Conservation (phyloP, 2,797 vertebrate species). For the Borostomias antarcticus region DNA sequence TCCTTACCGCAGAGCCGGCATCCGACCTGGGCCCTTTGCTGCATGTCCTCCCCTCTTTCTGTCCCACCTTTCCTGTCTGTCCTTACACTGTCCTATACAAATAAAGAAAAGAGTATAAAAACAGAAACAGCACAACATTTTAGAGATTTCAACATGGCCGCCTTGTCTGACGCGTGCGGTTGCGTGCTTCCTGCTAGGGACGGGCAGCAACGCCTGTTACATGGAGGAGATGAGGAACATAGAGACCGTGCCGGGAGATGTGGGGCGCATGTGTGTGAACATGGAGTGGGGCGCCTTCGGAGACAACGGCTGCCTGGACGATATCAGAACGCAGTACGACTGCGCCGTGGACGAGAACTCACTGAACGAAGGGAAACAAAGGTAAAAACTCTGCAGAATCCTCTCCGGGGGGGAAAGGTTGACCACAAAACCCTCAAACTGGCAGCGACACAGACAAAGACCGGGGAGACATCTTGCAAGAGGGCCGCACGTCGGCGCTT, state of each 20-base stretch:
- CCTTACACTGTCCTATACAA: no score
- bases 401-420: no score
- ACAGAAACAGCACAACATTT: not conserved
- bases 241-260: slow-evolving; percentile 85
- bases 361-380: slow-evolving; percentile 93
- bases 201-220: slow-evolving; percentile 96
- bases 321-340: slow-evolving; percentile 93
- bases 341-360: slow-evolving; percentile 92
- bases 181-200: slow-evolving; percentile 76
- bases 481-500: no score
- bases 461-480: no score
- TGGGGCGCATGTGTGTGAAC: slow-evolving; percentile 96
- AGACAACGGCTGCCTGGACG: slow-evolving; percentile 95
- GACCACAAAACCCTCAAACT: no score
- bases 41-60: no score
- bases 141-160: not conserved
- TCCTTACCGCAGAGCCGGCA: no score
- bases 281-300: slow-evolving; percentile 99
- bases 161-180: not conserved
- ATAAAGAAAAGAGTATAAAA: no score
- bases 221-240: slow-evolving; percentile 95
- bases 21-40: no score
- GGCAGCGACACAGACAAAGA: no score
- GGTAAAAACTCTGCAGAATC: slow-evolving; percentile 73
- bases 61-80: no score